phyloP scores from a whole-genome alignment of 2,888 invertebrate genomes.

The Hirtodrosophila alboralis region DNA sequence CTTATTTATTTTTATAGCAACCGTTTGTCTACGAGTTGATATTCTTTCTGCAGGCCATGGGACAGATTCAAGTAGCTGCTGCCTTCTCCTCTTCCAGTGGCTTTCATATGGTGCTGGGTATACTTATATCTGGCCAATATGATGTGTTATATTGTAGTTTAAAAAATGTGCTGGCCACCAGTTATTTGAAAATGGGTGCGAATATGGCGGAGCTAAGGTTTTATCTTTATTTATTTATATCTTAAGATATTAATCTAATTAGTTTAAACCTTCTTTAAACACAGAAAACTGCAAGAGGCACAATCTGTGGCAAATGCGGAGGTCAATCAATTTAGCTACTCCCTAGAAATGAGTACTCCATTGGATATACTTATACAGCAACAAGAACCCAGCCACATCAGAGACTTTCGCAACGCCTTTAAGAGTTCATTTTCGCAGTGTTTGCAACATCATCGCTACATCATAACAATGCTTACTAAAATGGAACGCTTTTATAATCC shows the following conservation, averaged over 20 bases:
- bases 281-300: constrained; percentile 55
- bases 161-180: constrained; percentile 78
- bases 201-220: constrained; percentile 54
- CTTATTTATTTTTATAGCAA: constrained; percentile 43
- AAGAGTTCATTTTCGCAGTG: constrained; percentile 67
- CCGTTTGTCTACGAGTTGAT: constrained; percentile 68
- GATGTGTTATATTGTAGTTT: constrained; percentile 79
- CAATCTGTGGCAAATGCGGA: constrained; percentile 61
- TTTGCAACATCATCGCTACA: constrained; percentile 78
- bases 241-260: too few species aligned
- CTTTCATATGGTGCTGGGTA: constrained; percentile 77
- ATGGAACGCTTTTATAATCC: constrained; percentile 81
- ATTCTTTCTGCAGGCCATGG: constrained; percentile 79
- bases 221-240: neutral
- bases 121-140: constrained; percentile 79
- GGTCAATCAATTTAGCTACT: constrained; percentile 68
- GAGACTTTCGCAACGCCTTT: constrained; percentile 55
- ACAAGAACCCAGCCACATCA: neutral
- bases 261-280: neutral
- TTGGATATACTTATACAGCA: constrained; percentile 23
- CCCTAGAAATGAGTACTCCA: constrained; percentile 45
- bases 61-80: constrained; percentile 81
- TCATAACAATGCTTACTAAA: constrained; percentile 67
- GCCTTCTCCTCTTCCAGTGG: constrained; percentile 76
- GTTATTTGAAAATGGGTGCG: constrained; percentile 60